Base-by-base conservation (phyloP, 2,888 invertebrate species). In the Lycaena phlaeas region DNA sequence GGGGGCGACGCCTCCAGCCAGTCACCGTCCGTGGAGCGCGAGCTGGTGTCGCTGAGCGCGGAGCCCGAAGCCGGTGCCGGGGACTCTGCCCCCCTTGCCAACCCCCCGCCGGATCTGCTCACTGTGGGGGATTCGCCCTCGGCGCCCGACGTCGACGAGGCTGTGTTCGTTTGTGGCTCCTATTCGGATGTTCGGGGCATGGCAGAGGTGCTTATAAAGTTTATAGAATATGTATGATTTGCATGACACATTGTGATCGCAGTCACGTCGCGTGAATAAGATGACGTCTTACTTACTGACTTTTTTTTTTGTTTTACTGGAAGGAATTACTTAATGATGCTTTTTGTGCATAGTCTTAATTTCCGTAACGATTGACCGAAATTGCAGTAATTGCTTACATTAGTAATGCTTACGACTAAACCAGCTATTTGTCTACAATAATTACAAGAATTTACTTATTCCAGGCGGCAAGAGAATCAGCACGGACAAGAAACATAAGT, bases 1-100 rank as follows among this genome's bases (percentile, higher is more conserved):
- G 45, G 41, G 36, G 45, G 2, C 2, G 52, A n/a, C 45, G 61
- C 1, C 59, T 70, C 46, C 64, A 75, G 63, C 51, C 75, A 64
- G 26, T 81, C 81, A 0, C 77, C 79, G 0, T 82, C 82, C 0
- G 55, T 82, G 5, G 82, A 82, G 46, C 65, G 82, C 0, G 82
- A 82, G 42, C 61, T 81, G n/a, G 60, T 54, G 27, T 51, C 49
- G 15, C 43, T 42, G 14, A 38, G 43, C 18, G 36, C 43, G 12
- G 46, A 43, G 38, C 46, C 49, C 29, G 51, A 43, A 45, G 38
- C 27, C 36, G 45, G n/a, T 41, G 41, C 9, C 40, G 40, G 1
- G 30, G 45, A 28, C 38, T 34, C 10, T 27, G 30, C 7, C 41
- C 25, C 40, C 34, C 22, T 27, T 27, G 14, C 38, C 9, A 17